Base-by-base conservation (phyloP, 2,113 vertebrate species). In the Poecilia latipinna region DNA sequence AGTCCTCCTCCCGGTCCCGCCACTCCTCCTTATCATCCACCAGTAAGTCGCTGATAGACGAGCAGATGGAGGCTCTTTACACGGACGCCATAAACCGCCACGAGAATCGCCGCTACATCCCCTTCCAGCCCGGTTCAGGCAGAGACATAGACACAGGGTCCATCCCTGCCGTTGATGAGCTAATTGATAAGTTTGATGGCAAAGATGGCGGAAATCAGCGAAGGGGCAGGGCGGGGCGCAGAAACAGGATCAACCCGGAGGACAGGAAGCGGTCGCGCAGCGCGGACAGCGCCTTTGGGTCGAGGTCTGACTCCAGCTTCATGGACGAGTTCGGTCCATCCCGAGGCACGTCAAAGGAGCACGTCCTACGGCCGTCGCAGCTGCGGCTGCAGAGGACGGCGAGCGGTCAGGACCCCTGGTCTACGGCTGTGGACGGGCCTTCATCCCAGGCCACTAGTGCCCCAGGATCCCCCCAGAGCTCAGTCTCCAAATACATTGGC, bases 91-190 rank as follows among this genome's bases (percentile, higher is more conserved):
- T 99, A 61, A 99, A 99, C 80, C 95, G 98, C 0, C 98, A 99
- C 0, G 94, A 97, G 69, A 99, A 99, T 78, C 94, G 98, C 24
- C 95, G 98, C 33, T 99, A 99, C 64, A 97, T 99, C 61, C 98
- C 98, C 0, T 99, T 99, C 91, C 57, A 94, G 69, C 95, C 98
- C 0, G 98, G 98, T 57, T 98, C 98, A 0, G 98, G 98, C 22
- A 94, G 98, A 68, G 97, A 98, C 77, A 99, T 99, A 2, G 97
- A 99, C 83, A 98, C 96, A 0, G 97, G 95, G 1, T 95, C 96
- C 1, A 96, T 98, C 71, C 95, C 95, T 1, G 95, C 92, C 1
- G 96, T 99, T 0, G 97, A 99, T 77, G 94, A 98, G 78, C 91
- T 99, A 2, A 99, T 99, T 81, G 96, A 96, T 60, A 98, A 97